phyloP scores from a whole-genome alignment of 2,113 vertebrate species.

The Martes martes region DNA sequence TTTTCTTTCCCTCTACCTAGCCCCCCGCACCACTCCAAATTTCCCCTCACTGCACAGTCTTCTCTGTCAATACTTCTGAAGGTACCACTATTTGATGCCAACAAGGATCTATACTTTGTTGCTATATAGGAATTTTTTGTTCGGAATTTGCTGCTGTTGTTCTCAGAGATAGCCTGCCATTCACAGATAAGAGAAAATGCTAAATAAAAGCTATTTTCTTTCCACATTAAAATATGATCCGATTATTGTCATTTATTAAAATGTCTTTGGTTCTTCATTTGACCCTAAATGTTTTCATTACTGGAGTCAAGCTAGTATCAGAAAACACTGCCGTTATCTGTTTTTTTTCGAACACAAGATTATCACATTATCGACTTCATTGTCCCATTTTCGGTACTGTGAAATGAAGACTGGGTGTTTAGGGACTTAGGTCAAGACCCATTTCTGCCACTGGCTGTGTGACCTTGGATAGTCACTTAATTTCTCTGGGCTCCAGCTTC shows the following conservation, averaged over 20 bases:
- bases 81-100: neutral
- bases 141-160: neutral
- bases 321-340: neutral
- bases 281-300: neutral
- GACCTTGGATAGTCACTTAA: neutral
- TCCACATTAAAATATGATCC: neutral
- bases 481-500: neutral
- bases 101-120: neutral
- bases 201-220: neutral
- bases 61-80: neutral
- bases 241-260: neutral
- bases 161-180: neutral
- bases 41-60: neutral
- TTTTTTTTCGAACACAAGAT: neutral
- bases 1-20: rapidly evolving
- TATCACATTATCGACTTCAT: neutral
- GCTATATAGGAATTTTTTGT: neutral
- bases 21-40: neutral
- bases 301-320: neutral
- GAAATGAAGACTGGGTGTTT: neutral
- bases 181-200: neutral
- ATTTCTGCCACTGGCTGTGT: neutral
- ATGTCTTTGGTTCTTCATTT: neutral
- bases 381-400: neutral
- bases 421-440: neutral